Evolutionary conservation across 2,888 invertebrate species (phyloP).

Genomic region (Lithosia quadra): DNA sequence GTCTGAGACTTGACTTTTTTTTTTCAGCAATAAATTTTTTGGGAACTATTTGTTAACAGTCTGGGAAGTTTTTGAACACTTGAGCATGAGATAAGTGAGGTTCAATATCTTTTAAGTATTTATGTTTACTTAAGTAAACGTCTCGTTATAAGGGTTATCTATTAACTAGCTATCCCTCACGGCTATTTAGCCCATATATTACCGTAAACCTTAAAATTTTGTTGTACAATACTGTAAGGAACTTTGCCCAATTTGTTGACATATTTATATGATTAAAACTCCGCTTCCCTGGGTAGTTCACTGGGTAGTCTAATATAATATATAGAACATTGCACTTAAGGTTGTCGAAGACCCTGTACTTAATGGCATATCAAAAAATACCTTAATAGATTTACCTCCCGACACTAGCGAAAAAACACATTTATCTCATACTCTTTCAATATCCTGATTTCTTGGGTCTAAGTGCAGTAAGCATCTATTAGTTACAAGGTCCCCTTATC

Average conservation of each 20-base stretch:
- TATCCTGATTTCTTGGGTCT: no score
- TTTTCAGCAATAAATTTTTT: conserved; percentile 31
- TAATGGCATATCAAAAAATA: not conserved
- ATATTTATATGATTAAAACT: no score
- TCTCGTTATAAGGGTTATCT: not conserved
- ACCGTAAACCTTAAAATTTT: no score
- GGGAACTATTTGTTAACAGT: conserved; percentile 17
- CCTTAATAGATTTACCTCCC: not conserved
- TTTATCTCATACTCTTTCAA: no score
- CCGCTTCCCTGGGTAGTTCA: no score
- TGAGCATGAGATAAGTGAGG: conserved; percentile 1
- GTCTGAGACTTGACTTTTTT: conserved; percentile 22
- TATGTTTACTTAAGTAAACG: not conserved
- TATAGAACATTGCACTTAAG: not conserved
- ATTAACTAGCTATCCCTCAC: no score
- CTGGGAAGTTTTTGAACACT: conserved; percentile 11
- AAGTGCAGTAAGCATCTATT: no score
- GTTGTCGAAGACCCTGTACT: not conserved
- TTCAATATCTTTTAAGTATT: not conserved
- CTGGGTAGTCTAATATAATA: no score
- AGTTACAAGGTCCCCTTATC: not conserved
- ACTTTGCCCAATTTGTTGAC: no score
- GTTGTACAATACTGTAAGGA: no score
- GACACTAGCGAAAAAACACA: not conserved
- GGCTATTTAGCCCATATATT: no score